These are phyloP conservation scores for Enteromius unitaeniatus DNA, from an alignment of 2,797 vertebrate genomes.

Conservation along the genomic window DNA sequence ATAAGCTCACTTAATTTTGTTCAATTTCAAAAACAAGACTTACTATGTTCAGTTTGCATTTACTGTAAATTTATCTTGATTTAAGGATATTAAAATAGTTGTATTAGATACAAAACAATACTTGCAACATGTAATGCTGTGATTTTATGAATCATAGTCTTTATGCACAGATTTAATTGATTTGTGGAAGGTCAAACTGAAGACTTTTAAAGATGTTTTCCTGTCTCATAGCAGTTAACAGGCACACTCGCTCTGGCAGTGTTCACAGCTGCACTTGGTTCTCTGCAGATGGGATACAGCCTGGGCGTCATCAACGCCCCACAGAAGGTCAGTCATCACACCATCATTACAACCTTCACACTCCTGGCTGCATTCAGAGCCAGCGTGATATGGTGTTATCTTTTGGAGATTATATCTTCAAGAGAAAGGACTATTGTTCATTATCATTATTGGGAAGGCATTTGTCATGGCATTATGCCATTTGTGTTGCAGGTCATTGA, in stretches of 20 bases:
- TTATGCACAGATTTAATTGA: background rate
- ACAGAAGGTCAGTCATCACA: conserved; percentile 81
- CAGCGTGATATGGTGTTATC: background rate
- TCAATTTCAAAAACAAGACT: background rate
- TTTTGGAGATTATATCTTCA: conserved; percentile 3
- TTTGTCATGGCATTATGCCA: background rate
- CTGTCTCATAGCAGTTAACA: conserved; percentile 80
- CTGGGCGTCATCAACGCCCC: conserved; percentile 96
- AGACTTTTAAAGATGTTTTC: conserved; percentile 5
- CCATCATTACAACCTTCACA: background rate
- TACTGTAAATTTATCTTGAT: background rate
- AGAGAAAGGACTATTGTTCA: background rate
- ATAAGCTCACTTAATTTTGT: background rate
- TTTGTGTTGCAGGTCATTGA: conserved; percentile 83
- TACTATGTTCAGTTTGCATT: background rate
- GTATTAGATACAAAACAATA: background rate
- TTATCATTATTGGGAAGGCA: background rate
- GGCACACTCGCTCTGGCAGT: conserved; percentile 85
- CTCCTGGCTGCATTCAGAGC: conserved; percentile 1
- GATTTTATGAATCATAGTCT: background rate
- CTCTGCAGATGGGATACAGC: conserved; percentile 93
- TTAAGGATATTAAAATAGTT: background rate
- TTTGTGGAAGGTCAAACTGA: background rate
- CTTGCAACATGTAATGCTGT: background rate
- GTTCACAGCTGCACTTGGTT: conserved; percentile 86